Conservation (phyloP, 2,797 vertebrate species). For the Catamblyrhynchus diadema region DNA sequence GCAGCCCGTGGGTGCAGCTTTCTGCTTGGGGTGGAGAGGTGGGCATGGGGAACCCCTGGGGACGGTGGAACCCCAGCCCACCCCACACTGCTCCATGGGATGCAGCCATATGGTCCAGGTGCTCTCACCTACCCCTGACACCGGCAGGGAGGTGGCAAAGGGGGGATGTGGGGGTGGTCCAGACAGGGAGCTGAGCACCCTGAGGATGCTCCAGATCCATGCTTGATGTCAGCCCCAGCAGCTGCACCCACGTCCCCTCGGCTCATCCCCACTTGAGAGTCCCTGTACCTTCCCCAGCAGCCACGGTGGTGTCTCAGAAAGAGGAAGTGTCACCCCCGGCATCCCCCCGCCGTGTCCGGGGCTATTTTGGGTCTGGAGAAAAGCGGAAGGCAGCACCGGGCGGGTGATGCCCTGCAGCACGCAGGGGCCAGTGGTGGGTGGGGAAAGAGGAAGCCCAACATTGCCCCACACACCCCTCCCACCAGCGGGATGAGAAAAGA, state of each 20-base stretch:
- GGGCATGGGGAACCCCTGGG: not conserved
- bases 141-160: rapidly evolving
- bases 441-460: conserved; percentile 16
- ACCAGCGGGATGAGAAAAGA: not conserved
- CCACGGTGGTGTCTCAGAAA: not conserved
- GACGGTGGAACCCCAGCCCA: not conserved
- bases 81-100: not conserved
- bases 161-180: not conserved
- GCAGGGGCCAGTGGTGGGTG: rapidly evolving
- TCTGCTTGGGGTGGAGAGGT: not conserved
- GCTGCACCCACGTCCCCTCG: rapidly evolving
- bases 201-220: not conserved
- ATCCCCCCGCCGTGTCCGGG: not conserved
- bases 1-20: not conserved
- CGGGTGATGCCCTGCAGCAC: not conserved
- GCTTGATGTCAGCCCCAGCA: not conserved
- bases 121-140: rapidly evolving
- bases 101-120: rapidly evolving
- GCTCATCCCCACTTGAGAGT: not conserved
- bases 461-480: rapidly evolving
- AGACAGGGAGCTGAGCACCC: not conserved
- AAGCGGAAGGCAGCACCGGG: conserved; percentile 20
- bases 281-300: not conserved
- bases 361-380: conserved; percentile 11
- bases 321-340: not conserved